Base-by-base conservation (phyloP, 2,113 vertebrate genomes). In the Aegotheles bennettii region DNA sequence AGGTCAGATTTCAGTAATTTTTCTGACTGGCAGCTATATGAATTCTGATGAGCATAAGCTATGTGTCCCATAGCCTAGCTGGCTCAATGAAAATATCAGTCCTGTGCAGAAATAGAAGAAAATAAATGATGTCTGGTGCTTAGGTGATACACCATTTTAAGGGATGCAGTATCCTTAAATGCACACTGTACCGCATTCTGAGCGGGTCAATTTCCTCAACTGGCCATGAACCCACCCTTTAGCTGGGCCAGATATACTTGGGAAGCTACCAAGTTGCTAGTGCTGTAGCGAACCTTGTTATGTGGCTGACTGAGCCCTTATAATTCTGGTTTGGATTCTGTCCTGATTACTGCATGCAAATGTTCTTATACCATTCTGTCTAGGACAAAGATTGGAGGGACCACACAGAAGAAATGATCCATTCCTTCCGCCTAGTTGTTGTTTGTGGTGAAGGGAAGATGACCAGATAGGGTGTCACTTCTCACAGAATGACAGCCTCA, bases 281-380 rank as follows among this genome's bases (percentile, higher is more conserved):
- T 11, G 47, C 61, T 91, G 28, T 57, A 73, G 77, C 35, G 59
- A 91, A 76, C 51, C 48, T 76, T 79, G n/a, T 42, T 79, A 17
- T 68, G 67, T 61, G 70, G 43, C 48, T 78, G 77, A 64, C 48
- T 33, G 48, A 89, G 57, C 31, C 40, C 25, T 76, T 87, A 26
- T 10, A 79, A 89, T 60, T 84, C 73, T 82, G 31, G 68, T 84
- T 65, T 19, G 25, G 91, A 95, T 95, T 94, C 88, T 67, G 94
- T 69, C 40, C 74, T 65, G 57, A 83, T 85, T 82, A 94, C 61
- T 82, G n/a, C 63, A 65, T 79, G 57, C 65, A 89, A 82, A 79
- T 53, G 18, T 36, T 87, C 73, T 90, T 91, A 82, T 65, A 95
- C 73, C 74, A 65, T 56, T 76, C 70, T 69, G 64, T 82, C 84